phyloP scores from a whole-genome alignment of 2,797 vertebrate genomes.

The Eurystomus glaucurus region DNA sequence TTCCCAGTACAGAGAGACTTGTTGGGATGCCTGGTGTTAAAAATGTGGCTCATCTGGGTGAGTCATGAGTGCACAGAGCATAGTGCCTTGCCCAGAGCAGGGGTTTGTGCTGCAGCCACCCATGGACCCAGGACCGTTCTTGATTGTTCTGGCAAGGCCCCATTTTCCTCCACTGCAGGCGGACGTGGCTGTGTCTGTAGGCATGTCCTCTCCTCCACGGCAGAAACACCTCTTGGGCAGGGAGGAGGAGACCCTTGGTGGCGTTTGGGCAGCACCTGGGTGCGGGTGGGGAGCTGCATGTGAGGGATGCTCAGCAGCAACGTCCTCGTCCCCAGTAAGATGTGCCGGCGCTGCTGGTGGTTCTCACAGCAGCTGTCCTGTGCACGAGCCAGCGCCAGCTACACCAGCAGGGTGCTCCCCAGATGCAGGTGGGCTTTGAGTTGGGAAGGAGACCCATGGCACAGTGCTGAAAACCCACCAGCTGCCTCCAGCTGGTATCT shows the following conservation, averaged over 20 bases:
- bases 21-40: conserved; percentile 22
- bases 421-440: neutral
- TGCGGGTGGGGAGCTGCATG: fast-evolving
- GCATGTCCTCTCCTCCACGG: fast-evolving
- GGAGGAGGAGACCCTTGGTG: neutral
- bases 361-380: neutral
- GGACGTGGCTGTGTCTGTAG: neutral
- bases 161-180: neutral
- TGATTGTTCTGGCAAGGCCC: neutral
- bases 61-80: neutral
- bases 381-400: neutral
- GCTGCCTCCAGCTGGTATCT: neutral
- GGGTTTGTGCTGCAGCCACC: neutral
- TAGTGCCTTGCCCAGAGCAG: neutral
- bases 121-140: neutral
- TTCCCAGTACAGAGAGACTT: conserved; percentile 34
- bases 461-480: neutral
- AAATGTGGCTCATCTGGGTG: conserved; percentile 5
- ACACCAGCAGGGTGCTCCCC: neutral
- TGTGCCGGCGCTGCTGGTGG: neutral
- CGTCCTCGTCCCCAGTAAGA: fast-evolving
- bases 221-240: neutral
- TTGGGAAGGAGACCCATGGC: neutral
- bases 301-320: neutral
- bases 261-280: neutral